Evolutionary conservation across 1,140 invertebrate genomes (phyloP), one percentile per base, ranked within the genome.

Genomic region (Fopius arisanus): DNA sequence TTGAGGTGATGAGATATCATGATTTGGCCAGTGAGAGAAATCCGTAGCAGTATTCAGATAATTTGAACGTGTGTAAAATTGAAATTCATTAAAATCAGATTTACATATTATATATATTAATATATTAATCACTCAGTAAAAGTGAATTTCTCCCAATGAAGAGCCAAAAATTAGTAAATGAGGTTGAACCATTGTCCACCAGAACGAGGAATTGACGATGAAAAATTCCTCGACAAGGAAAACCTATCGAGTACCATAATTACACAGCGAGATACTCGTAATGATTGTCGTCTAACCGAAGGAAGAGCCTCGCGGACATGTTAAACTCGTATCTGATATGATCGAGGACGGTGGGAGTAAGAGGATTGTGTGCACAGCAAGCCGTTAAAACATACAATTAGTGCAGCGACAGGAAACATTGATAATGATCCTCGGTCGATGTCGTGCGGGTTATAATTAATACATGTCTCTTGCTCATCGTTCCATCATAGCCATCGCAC

Each of bases 311-410:
- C 23, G n/a, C n/a, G n/a, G 23, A 70, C 14, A 33, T 37, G 29
- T 71, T 33, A 65, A 71, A 73, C 70, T 72, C 66, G 70, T 43
- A 33, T 33, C 75, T 65, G 54, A n/a, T 62, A 40, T 40, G n/a
- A 16, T 51, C 6, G 54, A 7, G 23, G 23, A 14, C 10, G 54
- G 23, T n/a, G 21, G 19, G 54, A 59, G 10, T 59, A 59, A 28
- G 54, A 59, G 54, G 54, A 59, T 59, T 59, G 54, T 59, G 23
- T 59, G 54, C 54, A 59, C 54, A 83, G 81, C 79, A 83, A 86
- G 85, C 85, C 79, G 80, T 83, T 84, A 84, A 84, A 85, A 86
- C 80, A 84, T 82, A 82, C 82, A 86, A 87, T 86, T 84, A 87
- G 79, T 83, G 83, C 82, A 84, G 81, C 79, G 80, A 81, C 81